Base-by-base conservation (phyloP, 1,140 invertebrate genomes). In the Lasaia peninsularis region DNA sequence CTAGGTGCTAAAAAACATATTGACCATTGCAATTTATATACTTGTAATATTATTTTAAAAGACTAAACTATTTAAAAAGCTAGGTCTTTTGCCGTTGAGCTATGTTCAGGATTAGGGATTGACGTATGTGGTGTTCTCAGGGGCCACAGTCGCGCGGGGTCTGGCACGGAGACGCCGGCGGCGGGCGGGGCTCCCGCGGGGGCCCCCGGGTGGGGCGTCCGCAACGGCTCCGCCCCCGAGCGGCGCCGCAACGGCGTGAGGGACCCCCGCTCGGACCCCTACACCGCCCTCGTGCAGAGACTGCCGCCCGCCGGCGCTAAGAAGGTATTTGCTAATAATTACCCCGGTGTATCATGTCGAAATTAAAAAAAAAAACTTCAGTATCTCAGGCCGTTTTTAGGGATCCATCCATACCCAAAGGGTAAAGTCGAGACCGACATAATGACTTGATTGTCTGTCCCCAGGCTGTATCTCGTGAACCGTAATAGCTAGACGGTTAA, bases 221-320 rank as follows among this genome's bases (percentile, higher is more conserved):
- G 79, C 4, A 81, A 82, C 65, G 81, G 80, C 50, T 58, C 67
- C n/a, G 63, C 59, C 4, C 58, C 61, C 48, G 67, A 73, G 57
- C 67, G 73, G 2, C 66, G 75, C 0, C 70, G 76, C 20, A 81
- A 81, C 65, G 80, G 78, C 11, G 74, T 69, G 67, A 57, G 73
- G 18, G 37, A 40, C 16, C 37, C 37, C 2, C 40, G 71, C 0
- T 62, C 72, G 0, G 84, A 87, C 49, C 60, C 80, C 0, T 85
- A 87, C 62, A 63, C 80, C 1, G 80, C 81, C 14, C 67, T 85
- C 1, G 81, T 82, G 3, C 71, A 79, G 20, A 62, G 69, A 6
- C 59, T 87, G 60, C 84, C 84, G 1, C 75, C 78, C 6, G 75
- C 75, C 12, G 81, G 81, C 2, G 78, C 71, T 28, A 87, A 87